These are phyloP conservation scores for Acleris sparsana DNA, from an alignment of 2,888 invertebrate genomes.

Conservation along the genomic window DNA sequence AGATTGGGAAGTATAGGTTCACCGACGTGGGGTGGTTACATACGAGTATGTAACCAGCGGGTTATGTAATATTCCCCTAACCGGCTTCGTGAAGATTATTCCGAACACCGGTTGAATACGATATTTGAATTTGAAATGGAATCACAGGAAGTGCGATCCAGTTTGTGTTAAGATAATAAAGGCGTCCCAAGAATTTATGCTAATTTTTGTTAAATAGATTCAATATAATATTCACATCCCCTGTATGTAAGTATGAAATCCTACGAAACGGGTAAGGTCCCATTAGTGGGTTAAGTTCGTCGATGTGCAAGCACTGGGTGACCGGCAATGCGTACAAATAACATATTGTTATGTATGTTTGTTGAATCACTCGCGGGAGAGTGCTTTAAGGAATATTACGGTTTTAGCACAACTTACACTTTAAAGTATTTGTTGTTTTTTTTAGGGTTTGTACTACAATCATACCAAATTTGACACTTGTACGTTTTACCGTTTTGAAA, in stretches of 20 bases:
- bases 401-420: no score
- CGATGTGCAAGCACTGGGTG: no score
- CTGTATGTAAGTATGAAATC: not conserved
- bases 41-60: slow-evolving; percentile 7
- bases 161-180: slow-evolving; percentile 17
- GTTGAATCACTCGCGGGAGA: no score
- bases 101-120: slow-evolving; percentile 18
- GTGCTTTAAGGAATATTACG: no score
- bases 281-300: no score
- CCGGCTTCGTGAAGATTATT: slow-evolving; percentile 9
- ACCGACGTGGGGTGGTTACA: not conserved
- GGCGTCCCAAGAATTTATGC: not conserved
- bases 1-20: slow-evolving; percentile 4
- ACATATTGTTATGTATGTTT: no score
- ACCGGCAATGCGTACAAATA: not conserved
- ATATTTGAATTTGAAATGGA: slow-evolving; percentile 19
- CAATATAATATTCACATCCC: not conserved
- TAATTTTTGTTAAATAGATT: not conserved
- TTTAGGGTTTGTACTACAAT: no score
- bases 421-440: no score
- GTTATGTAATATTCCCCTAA: slow-evolving; percentile 6
- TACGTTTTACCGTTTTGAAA: no score
- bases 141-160: slow-evolving; percentile 12
- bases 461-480: no score
- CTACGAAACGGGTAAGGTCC: no score